Evolutionary conservation across 2,888 invertebrate genomes (phyloP).

Genomic region (Brenthis ino): DNA sequence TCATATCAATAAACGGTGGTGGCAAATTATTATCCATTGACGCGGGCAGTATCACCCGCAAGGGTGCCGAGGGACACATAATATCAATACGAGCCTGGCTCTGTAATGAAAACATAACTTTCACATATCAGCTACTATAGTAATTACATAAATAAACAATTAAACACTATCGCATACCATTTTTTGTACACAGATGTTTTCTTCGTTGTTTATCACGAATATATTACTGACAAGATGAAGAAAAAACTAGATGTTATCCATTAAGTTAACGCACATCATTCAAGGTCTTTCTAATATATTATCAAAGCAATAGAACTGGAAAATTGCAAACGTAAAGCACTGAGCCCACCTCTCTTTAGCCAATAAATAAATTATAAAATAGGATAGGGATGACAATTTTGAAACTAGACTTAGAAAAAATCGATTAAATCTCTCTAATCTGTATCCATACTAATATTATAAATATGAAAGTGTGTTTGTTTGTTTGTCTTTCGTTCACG

Average conservation of each 20-base stretch:
- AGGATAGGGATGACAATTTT: conserved; percentile 7
- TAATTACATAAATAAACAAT: conserved; percentile 73
- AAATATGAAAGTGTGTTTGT: no score
- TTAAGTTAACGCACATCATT: conserved; percentile 53
- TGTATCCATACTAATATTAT: neutral
- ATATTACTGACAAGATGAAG: conserved; percentile 17
- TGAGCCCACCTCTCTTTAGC: conserved; percentile 19
- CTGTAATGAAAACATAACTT: conserved; percentile 63
- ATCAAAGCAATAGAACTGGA: conserved; percentile 28
- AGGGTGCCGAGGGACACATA: conserved; percentile 61
- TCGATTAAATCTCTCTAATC: conserved; percentile 1
- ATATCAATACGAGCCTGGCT: conserved; percentile 63
- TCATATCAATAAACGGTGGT: conserved; percentile 67
- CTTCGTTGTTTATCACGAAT: conserved; percentile 11
- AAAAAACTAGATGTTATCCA: conserved; percentile 47
- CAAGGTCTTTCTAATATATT: conserved; percentile 40
- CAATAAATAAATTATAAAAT: conserved; percentile 24
- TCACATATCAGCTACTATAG: conserved; percentile 50
- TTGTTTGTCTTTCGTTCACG: no score
- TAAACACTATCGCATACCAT: conserved; percentile 53
- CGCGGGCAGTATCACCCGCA: conserved; percentile 69
- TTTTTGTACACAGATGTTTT: conserved; percentile 38
- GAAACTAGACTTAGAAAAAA: neutral
- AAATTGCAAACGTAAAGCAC: conserved; percentile 33
- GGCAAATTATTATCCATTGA: conserved; percentile 61